Conservation (phyloP, 2,113 vertebrate species). For the Tiliqua scincoides region DNA sequence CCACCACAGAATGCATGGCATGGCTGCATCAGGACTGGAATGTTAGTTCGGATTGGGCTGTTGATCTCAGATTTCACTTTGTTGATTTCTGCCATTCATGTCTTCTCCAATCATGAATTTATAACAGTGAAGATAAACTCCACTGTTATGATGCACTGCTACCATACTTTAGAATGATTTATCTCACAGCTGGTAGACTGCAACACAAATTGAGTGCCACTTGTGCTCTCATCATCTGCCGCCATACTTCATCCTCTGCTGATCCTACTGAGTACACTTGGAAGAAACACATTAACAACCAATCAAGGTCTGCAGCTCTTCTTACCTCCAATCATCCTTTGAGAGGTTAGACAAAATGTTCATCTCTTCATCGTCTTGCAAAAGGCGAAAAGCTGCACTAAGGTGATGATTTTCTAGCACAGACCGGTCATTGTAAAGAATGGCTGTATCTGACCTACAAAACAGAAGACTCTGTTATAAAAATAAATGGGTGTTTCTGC, state of each 20-base stretch:
- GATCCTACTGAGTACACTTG: background rate
- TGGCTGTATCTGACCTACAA: constrained; percentile 89
- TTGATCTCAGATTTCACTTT: too few relatives aligned
- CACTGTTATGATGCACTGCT: background rate
- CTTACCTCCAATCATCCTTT: constrained; percentile 97
- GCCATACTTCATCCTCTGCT: background rate
- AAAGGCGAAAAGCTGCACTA: constrained; percentile 89
- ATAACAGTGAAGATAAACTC: too few relatives aligned
- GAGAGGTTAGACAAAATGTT: constrained; percentile 93
- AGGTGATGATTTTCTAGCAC: constrained; percentile 95
- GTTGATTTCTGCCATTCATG: too few relatives aligned
- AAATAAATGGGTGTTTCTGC: background rate
- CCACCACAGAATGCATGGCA: too few relatives aligned
- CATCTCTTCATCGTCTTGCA: constrained; percentile 92
- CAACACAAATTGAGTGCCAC: background rate
- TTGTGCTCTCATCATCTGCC: background rate
- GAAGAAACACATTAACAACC: background rate
- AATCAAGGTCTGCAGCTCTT: background rate
- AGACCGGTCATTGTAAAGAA: constrained; percentile 94
- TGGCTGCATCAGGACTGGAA: too few relatives aligned
- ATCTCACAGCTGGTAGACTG: background rate
- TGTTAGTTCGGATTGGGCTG: too few relatives aligned
- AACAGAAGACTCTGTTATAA: constrained; percentile 35
- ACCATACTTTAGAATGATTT: background rate
- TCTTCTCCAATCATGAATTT: too few relatives aligned